Percentiles rank a stretch among this genome's conserved stretches.
phyloP scores from a whole-genome alignment of 1,140 invertebrate genomes.

The Diplogasteroides magnus region DNA sequence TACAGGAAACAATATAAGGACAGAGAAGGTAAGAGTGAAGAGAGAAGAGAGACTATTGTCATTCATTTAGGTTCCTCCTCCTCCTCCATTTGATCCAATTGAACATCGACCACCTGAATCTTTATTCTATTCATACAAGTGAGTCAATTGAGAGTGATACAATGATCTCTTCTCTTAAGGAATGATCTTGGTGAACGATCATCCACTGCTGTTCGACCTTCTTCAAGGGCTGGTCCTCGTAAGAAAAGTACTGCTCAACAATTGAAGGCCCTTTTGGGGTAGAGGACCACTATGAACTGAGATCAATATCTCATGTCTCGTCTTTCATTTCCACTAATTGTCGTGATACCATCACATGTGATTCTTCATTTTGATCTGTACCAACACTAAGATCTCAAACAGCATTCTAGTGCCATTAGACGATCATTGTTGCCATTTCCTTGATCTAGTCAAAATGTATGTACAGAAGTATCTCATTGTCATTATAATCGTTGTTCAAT shows the following conservation, averaged over 20 bases:
- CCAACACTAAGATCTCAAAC: not conserved
- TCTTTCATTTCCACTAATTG: not conserved
- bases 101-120: not conserved
- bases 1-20: conserved; percentile 93
- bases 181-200: not conserved
- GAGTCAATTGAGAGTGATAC: not conserved
- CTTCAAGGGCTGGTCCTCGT: not conserved
- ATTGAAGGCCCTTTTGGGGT: not conserved
- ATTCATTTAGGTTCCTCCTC: not conserved
- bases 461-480: not conserved
- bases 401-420: not conserved
- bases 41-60: too few species aligned
- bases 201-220: not conserved
- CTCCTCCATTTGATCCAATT: not conserved
- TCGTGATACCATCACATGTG: too few species aligned
- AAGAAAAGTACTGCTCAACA: not conserved
- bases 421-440: not conserved
- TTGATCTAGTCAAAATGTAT: not conserved
- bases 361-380: too few species aligned
- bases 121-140: not conserved
- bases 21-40: conserved; percentile 1
- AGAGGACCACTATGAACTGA: too few species aligned
- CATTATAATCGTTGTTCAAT: too few species aligned
- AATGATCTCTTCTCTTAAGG: not conserved
- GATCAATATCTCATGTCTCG: not conserved